These are phyloP conservation scores for Lithobates pipiens DNA, from an alignment of 2,797 vertebrate genomes.

Conservation along the genomic window DNA sequence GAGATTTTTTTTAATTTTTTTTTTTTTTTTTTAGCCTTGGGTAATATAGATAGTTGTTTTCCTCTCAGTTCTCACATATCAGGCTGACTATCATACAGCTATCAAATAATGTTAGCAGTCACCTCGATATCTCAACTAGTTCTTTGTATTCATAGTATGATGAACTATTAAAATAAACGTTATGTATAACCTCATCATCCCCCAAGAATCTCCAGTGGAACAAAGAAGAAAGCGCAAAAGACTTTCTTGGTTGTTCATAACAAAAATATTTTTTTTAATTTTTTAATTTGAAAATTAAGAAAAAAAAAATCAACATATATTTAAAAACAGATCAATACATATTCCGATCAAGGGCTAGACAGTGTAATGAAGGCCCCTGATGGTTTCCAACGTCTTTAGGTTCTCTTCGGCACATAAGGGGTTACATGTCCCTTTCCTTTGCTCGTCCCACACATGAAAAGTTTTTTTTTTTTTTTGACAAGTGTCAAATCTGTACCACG, in stretches of 20 bases:
- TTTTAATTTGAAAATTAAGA: constrained; percentile 49
- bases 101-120: not conserved
- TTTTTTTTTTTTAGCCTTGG: too few relatives aligned
- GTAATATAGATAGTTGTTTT: not conserved
- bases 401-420: not conserved
- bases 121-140: not conserved
- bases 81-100: not conserved
- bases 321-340: constrained; percentile 51
- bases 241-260: constrained; percentile 44
- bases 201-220: not conserved
- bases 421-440: constrained; percentile 8
- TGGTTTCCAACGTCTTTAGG: not conserved
- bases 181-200: not conserved
- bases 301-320: constrained; percentile 53
- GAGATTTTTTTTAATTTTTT: too few relatives aligned
- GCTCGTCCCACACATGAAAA: not conserved
- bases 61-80: not conserved
- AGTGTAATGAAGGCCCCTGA: not conserved
- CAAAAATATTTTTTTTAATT: constrained; percentile 60
- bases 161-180: not conserved
- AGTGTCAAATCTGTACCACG: constrained; percentile 20
- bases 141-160: too few relatives aligned
- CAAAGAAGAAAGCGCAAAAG: not conserved
- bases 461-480: not conserved
- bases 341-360: not conserved